Base-by-base conservation (phyloP, 2,113 vertebrate species). In the Trachemys scripta region DNA sequence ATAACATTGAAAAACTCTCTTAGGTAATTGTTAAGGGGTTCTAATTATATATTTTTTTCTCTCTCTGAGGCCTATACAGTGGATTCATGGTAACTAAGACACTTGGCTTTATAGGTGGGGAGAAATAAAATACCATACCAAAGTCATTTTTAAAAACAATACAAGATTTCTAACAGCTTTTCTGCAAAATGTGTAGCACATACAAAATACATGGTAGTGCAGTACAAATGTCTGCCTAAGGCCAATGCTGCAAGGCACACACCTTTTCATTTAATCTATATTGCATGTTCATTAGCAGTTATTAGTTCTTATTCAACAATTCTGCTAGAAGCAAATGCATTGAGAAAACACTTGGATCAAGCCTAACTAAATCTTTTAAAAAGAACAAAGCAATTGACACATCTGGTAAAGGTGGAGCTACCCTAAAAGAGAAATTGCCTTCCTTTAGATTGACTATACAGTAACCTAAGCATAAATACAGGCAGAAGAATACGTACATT, bases 321-420 rank as follows among this genome's bases (percentile, higher is more conserved):
- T 80, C 35, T 45, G 8, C 29, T 84, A 85, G 86, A 53, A n/a
- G 91, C 17, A 90, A 76, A 89, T 5, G 19, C 1, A 22, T n/a
- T 92, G 85, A 54, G 80, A 95, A 95, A 89, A 86, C 0, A 86
- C n/a, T 69, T 65, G 19, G 9, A 87, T 85, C 82, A 92, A 90
- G 94, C 19, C 94, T 51, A 49, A 51, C 20, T 49, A 62, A 89
- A 88, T n/a, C 80, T 75, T 7, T 5, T 17, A 35, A 84, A 87
- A 17, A 72, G 17, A 72, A 80, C 11, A 35, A 84, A 79, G 13
- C 10, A 1, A 54, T 47, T 86, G 88, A 20, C 51, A 76, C n/a
- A 65, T 93, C 83, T 85, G 1, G 10, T 76, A 84, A 94, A 90
- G 53, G n/a, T 82, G 2, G 20, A 1, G 5, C 59, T 93, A 90